A percentile compares a stretch with the other conserved stretches of the same genome.
These are phyloP conservation scores for Contarinia nasturtii DNA, from an alignment of 1,140 invertebrate species.

Conservation along the genomic window DNA sequence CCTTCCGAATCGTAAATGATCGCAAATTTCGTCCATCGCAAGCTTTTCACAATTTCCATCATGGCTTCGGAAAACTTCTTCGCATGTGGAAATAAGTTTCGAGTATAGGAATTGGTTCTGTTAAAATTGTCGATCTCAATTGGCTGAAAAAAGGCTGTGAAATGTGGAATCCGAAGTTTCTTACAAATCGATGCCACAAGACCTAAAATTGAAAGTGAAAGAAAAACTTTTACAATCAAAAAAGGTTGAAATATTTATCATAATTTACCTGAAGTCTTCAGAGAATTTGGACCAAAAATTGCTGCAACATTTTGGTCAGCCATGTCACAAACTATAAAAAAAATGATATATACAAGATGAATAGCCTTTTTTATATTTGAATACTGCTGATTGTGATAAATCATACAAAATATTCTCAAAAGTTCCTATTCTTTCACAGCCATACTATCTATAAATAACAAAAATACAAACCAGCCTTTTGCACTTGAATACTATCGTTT, in stretches of 20 bases:
- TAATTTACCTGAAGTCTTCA: too few species aligned
- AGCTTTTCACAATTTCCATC: slow-evolving; percentile 46
- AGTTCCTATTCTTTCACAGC: too few species aligned
- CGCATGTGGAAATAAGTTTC: slow-evolving; percentile 59
- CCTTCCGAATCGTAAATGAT: slow-evolving; percentile 67
- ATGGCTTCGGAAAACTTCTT: slow-evolving; percentile 48
- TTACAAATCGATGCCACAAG: slow-evolving; percentile 51
- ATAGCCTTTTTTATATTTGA: too few species aligned
- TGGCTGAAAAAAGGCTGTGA: slow-evolving; percentile 41
- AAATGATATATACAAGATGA: too few species aligned
- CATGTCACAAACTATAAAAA: slow-evolving; percentile 31
- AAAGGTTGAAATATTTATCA: too few species aligned
- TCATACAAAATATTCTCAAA: too few species aligned
- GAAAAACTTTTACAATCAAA: too few species aligned
- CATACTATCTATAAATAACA: too few species aligned
- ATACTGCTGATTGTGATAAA: too few species aligned
- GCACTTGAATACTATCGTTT: too few species aligned
- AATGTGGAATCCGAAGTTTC: slow-evolving; percentile 45
- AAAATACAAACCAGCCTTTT: too few species aligned
- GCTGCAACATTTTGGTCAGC: slow-evolving; percentile 44
- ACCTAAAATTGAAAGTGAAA: slow-evolving; percentile 18
- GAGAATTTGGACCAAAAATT: slow-evolving; percentile 58
- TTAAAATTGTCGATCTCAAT: too few species aligned
- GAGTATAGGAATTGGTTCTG: slow-evolving; percentile 26
- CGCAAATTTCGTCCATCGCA: slow-evolving; percentile 60